These are phyloP conservation scores for Antheraea mylitta DNA, from an alignment of 1,140 invertebrate species.

Conservation along the genomic window DNA sequence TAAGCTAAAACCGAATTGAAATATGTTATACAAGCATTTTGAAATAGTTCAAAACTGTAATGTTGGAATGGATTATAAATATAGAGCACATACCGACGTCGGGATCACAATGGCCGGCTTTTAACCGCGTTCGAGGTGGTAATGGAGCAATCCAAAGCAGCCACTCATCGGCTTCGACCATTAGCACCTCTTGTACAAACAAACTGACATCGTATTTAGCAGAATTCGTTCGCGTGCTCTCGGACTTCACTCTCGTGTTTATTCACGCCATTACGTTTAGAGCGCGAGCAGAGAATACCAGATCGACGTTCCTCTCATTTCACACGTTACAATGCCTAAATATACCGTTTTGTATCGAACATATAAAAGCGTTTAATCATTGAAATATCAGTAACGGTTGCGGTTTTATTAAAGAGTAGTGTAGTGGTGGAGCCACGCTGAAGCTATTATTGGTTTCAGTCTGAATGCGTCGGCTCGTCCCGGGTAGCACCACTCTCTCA, in stretches of 20 bases:
- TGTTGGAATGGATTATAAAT: neutral
- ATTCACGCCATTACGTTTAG: neutral
- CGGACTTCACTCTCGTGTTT: neutral
- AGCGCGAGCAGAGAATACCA: neutral
- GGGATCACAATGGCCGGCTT: conserved; percentile 34
- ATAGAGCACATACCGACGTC: neutral
- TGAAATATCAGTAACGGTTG: too few species aligned
- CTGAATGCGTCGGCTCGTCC: too few species aligned
- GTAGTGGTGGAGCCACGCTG: too few species aligned
- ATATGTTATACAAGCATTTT: neutral
- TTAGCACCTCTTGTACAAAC: neutral
- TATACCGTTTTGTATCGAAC: too few species aligned
- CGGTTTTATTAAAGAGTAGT: too few species aligned
- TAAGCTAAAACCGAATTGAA: too few species aligned
- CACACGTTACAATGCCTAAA: too few species aligned
- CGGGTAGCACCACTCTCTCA: too few species aligned
- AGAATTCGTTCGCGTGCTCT: neutral
- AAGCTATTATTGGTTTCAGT: too few species aligned
- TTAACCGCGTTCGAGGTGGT: conserved; percentile 32
- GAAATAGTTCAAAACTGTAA: neutral
- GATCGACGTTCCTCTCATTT: neutral
- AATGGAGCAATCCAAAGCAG: conserved; percentile 29
- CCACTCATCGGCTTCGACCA: conserved; percentile 1
- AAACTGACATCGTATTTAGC: conserved; percentile 2
- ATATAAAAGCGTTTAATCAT: too few species aligned